Conservation (phyloP, 2,113 vertebrate genomes). For the Lanius collurio region DNA sequence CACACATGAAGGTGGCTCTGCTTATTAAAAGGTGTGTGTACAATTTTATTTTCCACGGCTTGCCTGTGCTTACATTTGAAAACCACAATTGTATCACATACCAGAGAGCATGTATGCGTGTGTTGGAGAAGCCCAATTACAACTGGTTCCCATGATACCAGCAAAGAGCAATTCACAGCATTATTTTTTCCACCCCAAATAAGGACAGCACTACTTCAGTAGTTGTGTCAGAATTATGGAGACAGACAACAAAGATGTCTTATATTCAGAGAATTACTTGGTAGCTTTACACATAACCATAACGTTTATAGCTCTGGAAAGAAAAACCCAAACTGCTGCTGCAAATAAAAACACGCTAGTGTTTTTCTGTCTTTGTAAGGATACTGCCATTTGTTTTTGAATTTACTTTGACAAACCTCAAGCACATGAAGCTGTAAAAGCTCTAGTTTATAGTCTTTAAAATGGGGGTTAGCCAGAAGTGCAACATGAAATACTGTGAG, state of each 20-base stretch:
- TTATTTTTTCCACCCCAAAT: neutral
- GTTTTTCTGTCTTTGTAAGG: neutral
- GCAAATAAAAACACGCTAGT: neutral
- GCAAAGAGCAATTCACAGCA: neutral
- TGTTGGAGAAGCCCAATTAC: neutral
- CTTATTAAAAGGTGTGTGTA: neutral
- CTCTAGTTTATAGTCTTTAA: neutral
- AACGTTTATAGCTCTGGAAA: neutral
- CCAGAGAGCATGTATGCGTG: neutral
- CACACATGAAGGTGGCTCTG: neutral
- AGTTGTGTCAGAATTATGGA: neutral
- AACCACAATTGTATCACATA: neutral
- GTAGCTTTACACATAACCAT: neutral
- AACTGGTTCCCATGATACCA: neutral
- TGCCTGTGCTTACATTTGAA: neutral
- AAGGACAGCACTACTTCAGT: neutral
- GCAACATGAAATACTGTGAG: neutral
- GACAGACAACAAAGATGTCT: neutral
- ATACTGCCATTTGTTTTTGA: neutral
- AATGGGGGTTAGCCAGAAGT: neutral
- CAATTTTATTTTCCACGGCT: neutral
- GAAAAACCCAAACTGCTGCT: neutral
- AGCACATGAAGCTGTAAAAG: neutral
- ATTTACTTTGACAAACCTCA: neutral
- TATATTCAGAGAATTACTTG: neutral